Percentiles rank a stretch among this genome's conserved stretches.
These are phyloP conservation scores for Cyrtorhinus lividipennis DNA, from an alignment of 1,140 invertebrate genomes.

Conservation along the genomic window DNA sequence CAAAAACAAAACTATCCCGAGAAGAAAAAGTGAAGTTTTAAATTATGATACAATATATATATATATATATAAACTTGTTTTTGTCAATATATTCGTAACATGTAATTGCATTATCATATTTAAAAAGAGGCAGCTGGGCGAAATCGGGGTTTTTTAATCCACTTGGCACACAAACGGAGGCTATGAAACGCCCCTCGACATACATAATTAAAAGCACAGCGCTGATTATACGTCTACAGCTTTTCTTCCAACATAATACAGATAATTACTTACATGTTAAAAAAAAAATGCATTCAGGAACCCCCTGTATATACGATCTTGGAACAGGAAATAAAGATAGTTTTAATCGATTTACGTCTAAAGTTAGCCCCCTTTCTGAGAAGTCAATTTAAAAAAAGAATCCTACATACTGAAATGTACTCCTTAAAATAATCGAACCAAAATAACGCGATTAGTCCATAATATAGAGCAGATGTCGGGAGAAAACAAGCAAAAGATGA, in stretches of 20 bases:
- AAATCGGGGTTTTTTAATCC: background rate
- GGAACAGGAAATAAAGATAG: too few relatives aligned
- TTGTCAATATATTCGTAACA: constrained; percentile 4
- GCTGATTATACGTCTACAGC: constrained; percentile 4
- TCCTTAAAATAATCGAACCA: too few relatives aligned
- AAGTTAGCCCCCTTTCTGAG: too few relatives aligned
- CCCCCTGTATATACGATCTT: background rate
- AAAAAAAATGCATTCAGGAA: background rate
- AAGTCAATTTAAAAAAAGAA: too few relatives aligned
- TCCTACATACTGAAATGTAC: too few relatives aligned
- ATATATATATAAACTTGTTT: constrained; percentile 17
- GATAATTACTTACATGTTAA: background rate
- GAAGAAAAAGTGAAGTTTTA: background rate
- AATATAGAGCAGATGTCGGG: too few relatives aligned
- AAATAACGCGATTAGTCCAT: too few relatives aligned
- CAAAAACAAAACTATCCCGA: background rate
- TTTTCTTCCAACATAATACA: background rate
- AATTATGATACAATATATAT: constrained; percentile 6
- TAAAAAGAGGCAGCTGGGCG: background rate
- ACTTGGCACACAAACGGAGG: constrained; percentile 6
- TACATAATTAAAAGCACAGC: constrained; percentile 7
- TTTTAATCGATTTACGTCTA: too few relatives aligned
- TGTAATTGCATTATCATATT: background rate
- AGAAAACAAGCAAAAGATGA: too few relatives aligned
- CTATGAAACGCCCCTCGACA: background rate